Base-by-base conservation (phyloP, 2,797 vertebrate species). In the Pagetopsis macropterus region DNA sequence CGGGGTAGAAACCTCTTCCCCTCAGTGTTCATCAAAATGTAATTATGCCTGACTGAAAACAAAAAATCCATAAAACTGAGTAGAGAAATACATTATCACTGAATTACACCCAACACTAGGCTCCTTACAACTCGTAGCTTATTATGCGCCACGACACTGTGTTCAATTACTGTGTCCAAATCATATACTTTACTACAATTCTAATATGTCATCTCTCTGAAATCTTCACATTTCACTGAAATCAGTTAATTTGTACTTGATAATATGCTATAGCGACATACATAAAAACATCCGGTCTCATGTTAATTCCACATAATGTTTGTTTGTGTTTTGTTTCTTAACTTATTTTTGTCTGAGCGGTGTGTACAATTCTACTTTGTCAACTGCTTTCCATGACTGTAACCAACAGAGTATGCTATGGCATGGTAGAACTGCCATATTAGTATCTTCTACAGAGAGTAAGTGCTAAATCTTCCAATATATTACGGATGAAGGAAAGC, bases 1-100 rank as follows among this genome's bases (percentile, higher is more conserved):
- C 40, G 50, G 41, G 44, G 40, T 21, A 48, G 58, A 76, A 79
- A 79, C 74, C 84, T 74, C 70, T 84, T 67, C 56, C 62, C 70
- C 50, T 84, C 74, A 80, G 68, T 76, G 67, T 87, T 87, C 66
- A 89, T 87, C 70, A 86, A 83, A 87, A 87, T 87, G 52, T 65
- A 27, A 27, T 27, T 27, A 83, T 71, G 68, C 44, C 66, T 75
- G 79, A 65, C 59, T 71, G 60, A 81, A 77, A 81, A 73, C 67
- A 74, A 71, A 75, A 82, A 72, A 6, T 87, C 87, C 80, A 87
- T 82, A 71, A 76, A 70, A 84, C 65, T 70, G 50, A 74, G 70
- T 57, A 54, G 62, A 58, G 56, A 40, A 86, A 87, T 73, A 76
- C 66, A 57, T 72, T 87, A 86, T 89, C 82, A 54, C 58, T 82